These are phyloP conservation scores for Nothoprocta perdicaria DNA, from an alignment of 2,113 vertebrate genomes.

Conservation along the genomic window DNA sequence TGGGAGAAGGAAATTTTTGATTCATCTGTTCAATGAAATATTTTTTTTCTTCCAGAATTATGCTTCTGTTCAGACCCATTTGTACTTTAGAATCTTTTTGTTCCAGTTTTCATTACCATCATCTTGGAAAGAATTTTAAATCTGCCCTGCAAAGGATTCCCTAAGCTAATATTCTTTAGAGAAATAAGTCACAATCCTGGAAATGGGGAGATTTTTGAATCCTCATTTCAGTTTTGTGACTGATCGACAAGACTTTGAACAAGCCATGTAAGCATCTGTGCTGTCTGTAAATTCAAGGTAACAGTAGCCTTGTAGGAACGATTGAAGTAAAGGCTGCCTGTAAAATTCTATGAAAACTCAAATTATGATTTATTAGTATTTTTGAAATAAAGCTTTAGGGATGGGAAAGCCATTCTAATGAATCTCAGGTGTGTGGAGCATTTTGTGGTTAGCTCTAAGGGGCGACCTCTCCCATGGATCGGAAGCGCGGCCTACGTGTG, in stretches of 20 bases:
- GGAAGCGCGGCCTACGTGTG: not conserved
- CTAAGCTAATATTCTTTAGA: not conserved
- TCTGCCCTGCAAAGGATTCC: not conserved
- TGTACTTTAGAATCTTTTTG: not conserved
- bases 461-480: not conserved
- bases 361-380: conserved; percentile 20
- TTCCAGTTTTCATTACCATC: not conserved
- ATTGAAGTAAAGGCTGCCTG: conserved; percentile 17
- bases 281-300: conserved; percentile 47
- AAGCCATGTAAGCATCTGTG: conserved; percentile 31
- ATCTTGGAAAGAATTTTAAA: not conserved
- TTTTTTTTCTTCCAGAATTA: not conserved
- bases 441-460: not conserved
- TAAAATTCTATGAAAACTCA: conserved; percentile 29
- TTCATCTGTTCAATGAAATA: not conserved
- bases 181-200: not conserved
- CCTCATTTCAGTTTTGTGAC: conserved; percentile 17
- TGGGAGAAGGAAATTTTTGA: not conserved
- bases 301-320: conserved; percentile 38
- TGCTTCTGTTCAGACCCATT: not conserved
- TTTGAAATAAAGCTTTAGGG: conserved; percentile 29
- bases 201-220: not conserved
- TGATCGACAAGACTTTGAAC: conserved; percentile 34
- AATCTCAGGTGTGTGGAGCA: not conserved
- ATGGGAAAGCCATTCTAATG: conserved; percentile 6